Base-by-base conservation (phyloP, 2,797 vertebrate species). In the Syngnathus rostellatus region DNA sequence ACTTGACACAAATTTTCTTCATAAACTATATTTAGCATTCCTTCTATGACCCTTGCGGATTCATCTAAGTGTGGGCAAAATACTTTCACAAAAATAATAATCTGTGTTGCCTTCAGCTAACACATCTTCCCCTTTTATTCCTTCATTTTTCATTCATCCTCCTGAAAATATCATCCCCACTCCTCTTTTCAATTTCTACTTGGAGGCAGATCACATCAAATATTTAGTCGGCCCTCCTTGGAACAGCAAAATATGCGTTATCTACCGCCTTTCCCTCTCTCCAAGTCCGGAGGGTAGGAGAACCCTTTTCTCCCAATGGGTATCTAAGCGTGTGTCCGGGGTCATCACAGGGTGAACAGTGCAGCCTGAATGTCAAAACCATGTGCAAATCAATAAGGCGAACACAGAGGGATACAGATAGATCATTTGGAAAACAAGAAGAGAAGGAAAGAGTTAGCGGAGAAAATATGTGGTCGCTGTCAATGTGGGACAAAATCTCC, bases 191-290 rank as follows among this genome's bases (percentile, higher is more conserved):
- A 86, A 83, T 80, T 79, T 76, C 3, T 74, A 76, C 82, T 83
- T 69, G 25, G 83, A 85, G 80, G 73, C 84, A 78, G 82, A 16
- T 71, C 63, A 71, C 85, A 90, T 91, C 73, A 91, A 92, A 90
- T 88, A 91, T 92, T 91, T 86, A 91, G 74, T 65, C 70, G 81
- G 74, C 67, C 71, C 8, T 74, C 86, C 83, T 91, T 73, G 71
- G 83, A 86, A 23, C 63, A 62, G n/a, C 39, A 45, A 41, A 62
- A 43, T 62, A 45, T 6, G 60, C 21, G 23, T 40, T 61, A 21
- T 40, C 19, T 14, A 12, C 12, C 25, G 40, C 60, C 10, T 14
- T 45, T 58, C 31, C 50, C 68, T 58, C 65, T 53, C 17, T 68
- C 73, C 67, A 67, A 72, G 70, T 68, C 72, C 48, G 7, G 53